Evolutionary conservation across 2,797 vertebrate genomes (phyloP).

Genomic region (Ctenosaura bakeri): DNA sequence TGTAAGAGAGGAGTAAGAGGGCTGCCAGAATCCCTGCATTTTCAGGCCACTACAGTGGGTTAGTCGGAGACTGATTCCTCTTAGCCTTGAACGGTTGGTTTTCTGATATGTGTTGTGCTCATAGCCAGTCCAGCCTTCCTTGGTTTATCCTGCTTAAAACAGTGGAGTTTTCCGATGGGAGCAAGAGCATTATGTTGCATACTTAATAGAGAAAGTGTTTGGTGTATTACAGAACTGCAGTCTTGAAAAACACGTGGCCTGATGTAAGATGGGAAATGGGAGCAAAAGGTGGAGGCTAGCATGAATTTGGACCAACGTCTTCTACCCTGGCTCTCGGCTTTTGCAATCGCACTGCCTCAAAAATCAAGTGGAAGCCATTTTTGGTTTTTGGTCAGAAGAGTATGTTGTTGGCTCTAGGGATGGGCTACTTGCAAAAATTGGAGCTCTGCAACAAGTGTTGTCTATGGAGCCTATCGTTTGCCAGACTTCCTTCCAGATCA

Average conservation of each 20-base stretch:
- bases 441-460: background rate
- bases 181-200: too few relatives aligned
- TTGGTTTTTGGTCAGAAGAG: background rate
- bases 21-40: background rate
- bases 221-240: too few relatives aligned
- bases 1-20: background rate
- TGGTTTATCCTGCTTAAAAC: background rate
- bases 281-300: background rate
- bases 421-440: background rate
- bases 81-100: background rate
- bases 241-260: background rate
- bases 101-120: background rate
- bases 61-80: background rate
- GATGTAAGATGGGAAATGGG: background rate
- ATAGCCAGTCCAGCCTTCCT: background rate
- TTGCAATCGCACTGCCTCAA: too few relatives aligned
- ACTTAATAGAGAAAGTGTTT: background rate
- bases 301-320: background rate
- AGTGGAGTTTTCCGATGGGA: background rate
- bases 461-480: background rate
- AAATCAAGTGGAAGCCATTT: background rate
- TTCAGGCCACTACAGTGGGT: background rate
- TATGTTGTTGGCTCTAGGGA: background rate
- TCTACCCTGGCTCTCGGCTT: background rate
- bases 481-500: background rate